phyloP scores from a whole-genome alignment of 2,797 vertebrate species.

The Danio choprae region DNA sequence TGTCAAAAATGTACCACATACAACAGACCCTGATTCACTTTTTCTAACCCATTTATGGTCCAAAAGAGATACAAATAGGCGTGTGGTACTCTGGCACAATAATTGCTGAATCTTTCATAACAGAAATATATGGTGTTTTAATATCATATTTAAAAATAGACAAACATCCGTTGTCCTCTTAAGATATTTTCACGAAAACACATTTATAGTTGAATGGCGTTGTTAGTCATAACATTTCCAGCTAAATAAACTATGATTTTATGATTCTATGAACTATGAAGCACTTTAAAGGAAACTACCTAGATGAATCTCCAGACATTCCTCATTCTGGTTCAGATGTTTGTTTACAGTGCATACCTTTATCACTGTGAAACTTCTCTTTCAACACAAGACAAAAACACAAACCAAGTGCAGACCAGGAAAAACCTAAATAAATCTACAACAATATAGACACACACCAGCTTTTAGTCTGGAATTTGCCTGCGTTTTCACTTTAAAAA shows the following conservation, averaged over 20 bases:
- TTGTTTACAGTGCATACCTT: slow-evolving; percentile 32
- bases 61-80: no score
- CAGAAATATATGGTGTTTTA: background rate
- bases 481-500: slow-evolving; percentile 62
- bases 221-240: background rate
- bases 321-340: slow-evolving; percentile 5
- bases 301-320: background rate
- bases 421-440: slow-evolving; percentile 47
- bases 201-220: background rate
- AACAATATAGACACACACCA: slow-evolving; percentile 60
- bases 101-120: no score
- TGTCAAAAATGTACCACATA: background rate
- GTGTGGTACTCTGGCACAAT: no score
- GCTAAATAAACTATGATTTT: slow-evolving; percentile 11
- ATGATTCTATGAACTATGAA: no score
- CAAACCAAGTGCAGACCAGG: slow-evolving; percentile 33
- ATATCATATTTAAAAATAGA: background rate
- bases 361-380: slow-evolving; percentile 23
- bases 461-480: slow-evolving; percentile 63
- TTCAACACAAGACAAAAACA: slow-evolving; percentile 37
- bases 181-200: background rate
- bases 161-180: no score
- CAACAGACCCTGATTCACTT: background rate
- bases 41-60: background rate
- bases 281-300: background rate